Evolutionary conservation across 2,888 invertebrate genomes (phyloP), one percentile per base, ranked within the genome.

Genomic region (Protophormia terraenovae): DNA sequence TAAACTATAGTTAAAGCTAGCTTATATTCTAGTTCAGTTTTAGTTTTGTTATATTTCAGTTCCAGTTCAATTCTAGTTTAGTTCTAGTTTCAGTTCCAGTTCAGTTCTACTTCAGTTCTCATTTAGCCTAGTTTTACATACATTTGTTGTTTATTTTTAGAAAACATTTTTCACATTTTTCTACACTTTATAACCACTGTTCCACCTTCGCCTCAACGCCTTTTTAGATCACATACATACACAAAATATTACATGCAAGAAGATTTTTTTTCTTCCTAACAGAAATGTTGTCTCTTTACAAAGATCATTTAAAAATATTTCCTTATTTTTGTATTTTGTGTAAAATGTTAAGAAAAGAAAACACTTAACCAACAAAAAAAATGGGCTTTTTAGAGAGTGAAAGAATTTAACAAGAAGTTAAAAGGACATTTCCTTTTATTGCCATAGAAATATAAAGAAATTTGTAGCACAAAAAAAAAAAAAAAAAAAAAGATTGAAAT

Each of bases 341-440:
- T 66, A 50, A 72, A 72, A 12, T 19, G 32, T 29, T 35, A 72
- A 60, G 81, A 81, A 81, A 81, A 53, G 81, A 81, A 81, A 81
- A 81, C 84, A 84, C 81, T 84, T 81, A 77, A 84, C 45, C 58
- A 72, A 66, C 29, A 75, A 41, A 72, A n/a, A 77, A 84, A 80
- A 81, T 84, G 76, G 84, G 62, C 76, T 72, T 83, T 83, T 69
- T 79, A 62, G 66, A 75, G 64, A 84, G 71, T 66, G 38, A 62
- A 67, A 60, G 64, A 84, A 80, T 81, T 80, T 77, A 72, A 73
- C 66, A 77, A 77, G 67, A 73, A 73, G 12, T 72, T 76, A 84
- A 81, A 81, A 84, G 84, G 84, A 77, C 84, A 81, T 66, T 81
- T 84, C 84, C 84, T 84, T 81, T 84, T 77, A 81, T 77, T 73